Evolutionary conservation across 2,113 vertebrate species (phyloP).

Genomic region (Martes martes): DNA sequence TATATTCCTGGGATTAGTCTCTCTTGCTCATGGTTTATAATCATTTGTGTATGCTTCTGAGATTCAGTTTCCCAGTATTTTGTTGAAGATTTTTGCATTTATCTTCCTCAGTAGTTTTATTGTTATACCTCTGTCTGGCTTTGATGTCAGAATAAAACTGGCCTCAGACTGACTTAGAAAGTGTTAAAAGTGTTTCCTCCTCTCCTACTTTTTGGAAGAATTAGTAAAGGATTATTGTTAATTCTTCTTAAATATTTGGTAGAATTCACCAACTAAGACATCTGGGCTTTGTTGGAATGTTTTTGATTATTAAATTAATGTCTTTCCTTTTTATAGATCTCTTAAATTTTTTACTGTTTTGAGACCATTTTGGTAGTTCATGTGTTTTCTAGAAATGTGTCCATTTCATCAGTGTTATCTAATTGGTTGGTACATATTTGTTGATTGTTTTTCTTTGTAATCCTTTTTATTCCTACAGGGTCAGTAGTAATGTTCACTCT

Average conservation of each 20-base stretch:
- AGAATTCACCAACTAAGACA: not conserved
- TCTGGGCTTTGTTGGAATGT: not conserved
- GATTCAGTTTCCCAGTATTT: not conserved
- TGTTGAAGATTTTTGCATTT: not conserved
- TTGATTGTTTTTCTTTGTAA: not conserved
- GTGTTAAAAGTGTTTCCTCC: not conserved
- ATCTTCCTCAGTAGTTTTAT: not conserved
- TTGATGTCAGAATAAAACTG: not conserved
- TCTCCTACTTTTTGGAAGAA: not conserved
- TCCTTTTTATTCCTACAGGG: not conserved
- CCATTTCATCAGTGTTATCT: not conserved
- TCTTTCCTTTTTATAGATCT: not conserved
- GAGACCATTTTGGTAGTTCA: not conserved
- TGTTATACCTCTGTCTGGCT: not conserved
- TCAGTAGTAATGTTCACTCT: not conserved
- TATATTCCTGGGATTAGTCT: not conserved
- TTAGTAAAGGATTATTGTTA: not conserved
- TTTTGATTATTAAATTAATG: not conserved
- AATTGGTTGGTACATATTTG: not conserved
- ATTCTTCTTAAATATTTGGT: constrained; percentile 30
- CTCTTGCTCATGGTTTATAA: not conserved
- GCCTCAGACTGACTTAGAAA: not conserved
- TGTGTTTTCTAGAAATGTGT: not conserved
- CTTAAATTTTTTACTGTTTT: not conserved
- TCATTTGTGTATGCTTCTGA: not conserved